These are phyloP conservation scores for Drosophila eugracilis DNA, from an alignment of 1,140 invertebrate species.

Conservation along the genomic window DNA sequence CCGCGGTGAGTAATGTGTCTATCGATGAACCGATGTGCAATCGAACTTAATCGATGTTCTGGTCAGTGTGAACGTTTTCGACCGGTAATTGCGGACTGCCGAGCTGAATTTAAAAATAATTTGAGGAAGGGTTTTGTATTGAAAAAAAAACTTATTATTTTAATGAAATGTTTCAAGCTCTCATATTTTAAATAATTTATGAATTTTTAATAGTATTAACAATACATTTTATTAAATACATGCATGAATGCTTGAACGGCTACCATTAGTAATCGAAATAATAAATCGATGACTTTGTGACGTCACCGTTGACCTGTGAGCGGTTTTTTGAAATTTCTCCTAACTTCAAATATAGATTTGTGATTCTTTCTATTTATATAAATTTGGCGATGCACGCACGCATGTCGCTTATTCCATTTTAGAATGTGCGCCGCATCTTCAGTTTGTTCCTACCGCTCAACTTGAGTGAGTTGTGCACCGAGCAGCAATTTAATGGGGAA, in stretches of 20 bases:
- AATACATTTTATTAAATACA: too few species aligned
- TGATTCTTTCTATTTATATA: slow-evolving; percentile 72
- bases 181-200: too few species aligned
- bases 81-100: not conserved
- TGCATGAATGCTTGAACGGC: too few species aligned
- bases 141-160: too few species aligned
- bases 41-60: not conserved
- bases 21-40: not conserved
- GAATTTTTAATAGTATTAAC: too few species aligned
- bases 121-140: too few species aligned
- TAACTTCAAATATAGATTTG: slow-evolving; percentile 73
- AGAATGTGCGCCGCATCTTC: slow-evolving; percentile 65
- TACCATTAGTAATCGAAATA: not conserved
- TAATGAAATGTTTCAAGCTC: too few species aligned
- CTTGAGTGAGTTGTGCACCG: slow-evolving; percentile 74
- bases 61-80: not conserved
- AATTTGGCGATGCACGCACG: slow-evolving; percentile 68
- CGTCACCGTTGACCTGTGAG: slow-evolving; percentile 17
- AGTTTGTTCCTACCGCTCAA: slow-evolving; percentile 78
- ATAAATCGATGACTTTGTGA: slow-evolving; percentile 27
- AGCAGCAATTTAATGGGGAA: slow-evolving; percentile 34
- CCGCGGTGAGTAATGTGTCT: slow-evolving; percentile 63
- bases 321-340: slow-evolving; percentile 36
- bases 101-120: not conserved
- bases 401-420: slow-evolving; percentile 66